phyloP scores from a whole-genome alignment of 64 coral and sea anemone genomes.

The Anthopleura sola region DNA sequence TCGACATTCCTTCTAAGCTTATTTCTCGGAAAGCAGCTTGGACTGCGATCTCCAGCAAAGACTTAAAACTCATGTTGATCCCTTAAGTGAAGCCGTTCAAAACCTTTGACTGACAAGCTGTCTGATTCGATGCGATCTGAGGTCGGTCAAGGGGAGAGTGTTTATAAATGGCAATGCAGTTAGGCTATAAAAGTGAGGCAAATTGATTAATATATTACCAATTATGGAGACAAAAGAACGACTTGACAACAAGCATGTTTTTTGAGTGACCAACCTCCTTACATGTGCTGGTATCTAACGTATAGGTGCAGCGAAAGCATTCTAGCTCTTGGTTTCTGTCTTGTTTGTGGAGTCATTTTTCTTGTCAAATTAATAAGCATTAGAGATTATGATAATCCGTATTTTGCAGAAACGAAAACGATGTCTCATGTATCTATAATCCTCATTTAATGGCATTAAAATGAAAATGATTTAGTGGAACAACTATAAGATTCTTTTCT shows the following conservation, averaged over 20 bases:
- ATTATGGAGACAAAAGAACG: background rate
- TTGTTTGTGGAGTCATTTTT: background rate
- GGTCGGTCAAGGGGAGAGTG: background rate
- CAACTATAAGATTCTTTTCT: background rate
- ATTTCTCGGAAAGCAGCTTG: background rate
- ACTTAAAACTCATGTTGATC: constrained; percentile 16
- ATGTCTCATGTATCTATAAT: background rate
- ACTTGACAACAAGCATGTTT: background rate
- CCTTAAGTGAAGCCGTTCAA: background rate
- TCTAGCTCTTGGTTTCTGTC: background rate
- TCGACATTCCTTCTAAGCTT: constrained; percentile 7
- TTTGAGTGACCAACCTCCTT: background rate
- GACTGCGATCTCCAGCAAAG: constrained; percentile 2
- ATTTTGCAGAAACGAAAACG: background rate
- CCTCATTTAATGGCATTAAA: background rate
- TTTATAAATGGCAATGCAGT: background rate
- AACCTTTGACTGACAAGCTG: background rate
- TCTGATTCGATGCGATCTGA: background rate
- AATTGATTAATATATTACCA: background rate
- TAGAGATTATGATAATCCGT: background rate
- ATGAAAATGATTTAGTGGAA: background rate
- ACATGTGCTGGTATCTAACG: too few species aligned
- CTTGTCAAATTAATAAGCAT: background rate
- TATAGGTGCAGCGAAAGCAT: background rate
- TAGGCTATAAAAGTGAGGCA: background rate